These are phyloP conservation scores for Thripadectes ignobilis DNA, from an alignment of 2,797 vertebrate species.

Conservation along the genomic window DNA sequence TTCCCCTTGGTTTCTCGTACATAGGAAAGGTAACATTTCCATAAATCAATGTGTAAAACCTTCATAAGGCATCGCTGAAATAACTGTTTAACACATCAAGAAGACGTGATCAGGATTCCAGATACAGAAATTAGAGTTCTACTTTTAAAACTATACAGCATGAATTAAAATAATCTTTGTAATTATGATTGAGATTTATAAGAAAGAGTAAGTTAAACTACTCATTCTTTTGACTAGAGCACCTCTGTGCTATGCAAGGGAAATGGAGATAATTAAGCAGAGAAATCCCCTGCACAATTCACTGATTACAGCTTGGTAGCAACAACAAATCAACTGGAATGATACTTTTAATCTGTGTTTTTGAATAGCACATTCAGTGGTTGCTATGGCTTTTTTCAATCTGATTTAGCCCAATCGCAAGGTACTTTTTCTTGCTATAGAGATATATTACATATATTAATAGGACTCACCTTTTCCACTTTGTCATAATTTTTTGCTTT, in stretches of 20 bases:
- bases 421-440: not conserved
- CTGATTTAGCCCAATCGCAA: not conserved
- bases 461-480: conserved; percentile 96
- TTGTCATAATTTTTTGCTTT: conserved; percentile 99
- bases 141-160: not conserved
- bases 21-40: conserved; percentile 99
- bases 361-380: not conserved
- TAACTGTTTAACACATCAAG: conserved; percentile 81
- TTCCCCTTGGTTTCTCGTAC: conserved; percentile 99
- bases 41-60: conserved; percentile 98
- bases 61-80: conserved; percentile 99
- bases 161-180: not conserved
- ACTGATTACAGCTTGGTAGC: not conserved
- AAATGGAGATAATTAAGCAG: not conserved
- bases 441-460: conserved; percentile 22
- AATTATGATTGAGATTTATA: not conserved
- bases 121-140: not conserved
- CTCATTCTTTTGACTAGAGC: not conserved
- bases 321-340: not conserved
- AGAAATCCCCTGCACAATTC: not conserved
- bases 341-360: not conserved
- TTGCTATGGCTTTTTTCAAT: not conserved
- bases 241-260: not conserved
- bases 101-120: conserved; percentile 61
- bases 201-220: not conserved